Percentiles rank a stretch among this genome's conserved stretches.
These are phyloP conservation scores for Bathynomus jamesi DNA, from an alignment of 1,140 invertebrate genomes.

Conservation along the genomic window DNA sequence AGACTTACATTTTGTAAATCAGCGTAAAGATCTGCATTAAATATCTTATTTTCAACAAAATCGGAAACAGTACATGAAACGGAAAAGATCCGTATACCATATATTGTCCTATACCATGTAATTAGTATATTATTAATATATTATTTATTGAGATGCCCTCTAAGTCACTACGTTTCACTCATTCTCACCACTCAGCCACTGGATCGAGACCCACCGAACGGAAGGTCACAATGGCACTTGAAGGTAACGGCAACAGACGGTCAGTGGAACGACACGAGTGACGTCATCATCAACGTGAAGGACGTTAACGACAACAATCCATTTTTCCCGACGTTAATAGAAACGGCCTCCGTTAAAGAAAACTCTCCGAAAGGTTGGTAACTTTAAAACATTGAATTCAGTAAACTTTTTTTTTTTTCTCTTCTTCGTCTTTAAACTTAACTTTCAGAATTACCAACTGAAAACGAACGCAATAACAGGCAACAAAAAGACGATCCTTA, in stretches of 20 bases:
- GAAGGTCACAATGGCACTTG: slow-evolving; percentile 5
- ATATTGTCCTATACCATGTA: too few relatives aligned
- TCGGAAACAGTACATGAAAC: too few relatives aligned
- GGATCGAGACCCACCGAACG: slow-evolving; percentile 15
- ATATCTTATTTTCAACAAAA: too few relatives aligned
- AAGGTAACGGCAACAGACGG: slow-evolving; percentile 10
- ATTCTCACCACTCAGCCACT: neutral
- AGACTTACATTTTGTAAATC: too few relatives aligned
- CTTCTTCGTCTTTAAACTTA: neutral
- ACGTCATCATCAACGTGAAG: slow-evolving; percentile 14
- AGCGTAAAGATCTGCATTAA: too few relatives aligned
- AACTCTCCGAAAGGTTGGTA: slow-evolving; percentile 8
- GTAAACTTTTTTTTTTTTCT: neutral
- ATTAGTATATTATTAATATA: too few relatives aligned
- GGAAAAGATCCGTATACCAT: too few relatives aligned
- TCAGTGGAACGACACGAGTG: slow-evolving; percentile 2
- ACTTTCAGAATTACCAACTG: too few relatives aligned
- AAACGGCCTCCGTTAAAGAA: slow-evolving; percentile 4
- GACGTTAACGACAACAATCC: slow-evolving; percentile 19
- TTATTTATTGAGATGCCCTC: too few relatives aligned
- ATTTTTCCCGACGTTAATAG: neutral
- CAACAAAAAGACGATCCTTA: too few relatives aligned
- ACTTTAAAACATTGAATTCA: neutral
- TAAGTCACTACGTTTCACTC: too few relatives aligned
- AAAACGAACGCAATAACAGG: too few relatives aligned